Evolutionary conservation across 1,140 invertebrate species (phyloP).

Genomic region (Rhagoletis pomonella): DNA sequence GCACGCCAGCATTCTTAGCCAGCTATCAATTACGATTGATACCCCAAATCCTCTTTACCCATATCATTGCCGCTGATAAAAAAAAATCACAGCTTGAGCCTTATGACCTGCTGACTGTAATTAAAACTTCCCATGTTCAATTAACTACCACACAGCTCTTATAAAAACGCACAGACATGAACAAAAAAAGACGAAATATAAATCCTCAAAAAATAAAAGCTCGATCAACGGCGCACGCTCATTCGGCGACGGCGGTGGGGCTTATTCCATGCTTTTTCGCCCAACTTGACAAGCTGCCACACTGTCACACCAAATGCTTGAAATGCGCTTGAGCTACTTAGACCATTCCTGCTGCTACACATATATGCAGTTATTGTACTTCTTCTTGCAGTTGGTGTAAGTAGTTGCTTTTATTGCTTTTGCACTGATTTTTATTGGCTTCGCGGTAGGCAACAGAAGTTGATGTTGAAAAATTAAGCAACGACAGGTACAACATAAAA

Average conservation of each 20-base stretch:
- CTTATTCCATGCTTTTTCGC: background rate
- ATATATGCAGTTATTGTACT: background rate
- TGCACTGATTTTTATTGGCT: slow-evolving; percentile 71
- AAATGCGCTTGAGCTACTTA: slow-evolving; percentile 24
- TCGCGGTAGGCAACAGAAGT: slow-evolving; percentile 56
- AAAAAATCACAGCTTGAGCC: slow-evolving; percentile 39
- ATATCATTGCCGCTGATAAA: background rate
- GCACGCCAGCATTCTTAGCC: background rate
- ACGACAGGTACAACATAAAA: slow-evolving; percentile 42
- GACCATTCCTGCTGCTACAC: background rate
- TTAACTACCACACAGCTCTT: background rate
- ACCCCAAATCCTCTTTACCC: slow-evolving; percentile 3
- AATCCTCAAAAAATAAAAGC: background rate
- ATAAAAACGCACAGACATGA: background rate
- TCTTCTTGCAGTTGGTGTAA: background rate
- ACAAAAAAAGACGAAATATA: background rate
- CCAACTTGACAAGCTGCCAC: slow-evolving; percentile 3
- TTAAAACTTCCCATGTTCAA: background rate
- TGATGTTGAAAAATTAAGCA: slow-evolving; percentile 49
- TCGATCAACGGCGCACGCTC: slow-evolving; percentile 22
- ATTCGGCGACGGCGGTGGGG: background rate
- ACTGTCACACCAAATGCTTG: background rate
- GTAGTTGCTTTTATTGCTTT: slow-evolving; percentile 5
- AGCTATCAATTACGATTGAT: slow-evolving; percentile 18
- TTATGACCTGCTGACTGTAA: slow-evolving; percentile 33